Evolutionary conservation across 2,888 invertebrate species (phyloP), one percentile per base, ranked within the genome.

Genomic region (Colostygia pectinataria): DNA sequence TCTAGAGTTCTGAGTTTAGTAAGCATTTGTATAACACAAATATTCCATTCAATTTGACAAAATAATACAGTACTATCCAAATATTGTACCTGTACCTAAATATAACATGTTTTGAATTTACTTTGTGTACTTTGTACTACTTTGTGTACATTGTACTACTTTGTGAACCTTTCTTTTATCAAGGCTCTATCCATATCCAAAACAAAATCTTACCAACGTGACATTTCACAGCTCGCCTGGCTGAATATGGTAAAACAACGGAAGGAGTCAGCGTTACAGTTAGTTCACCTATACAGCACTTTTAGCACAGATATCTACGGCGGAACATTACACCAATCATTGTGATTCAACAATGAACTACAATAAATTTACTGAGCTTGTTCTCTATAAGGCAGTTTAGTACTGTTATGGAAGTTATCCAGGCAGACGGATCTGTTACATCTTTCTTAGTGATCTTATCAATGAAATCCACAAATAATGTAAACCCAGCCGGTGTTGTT

Each of bases 321-420:
- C 78, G 82, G 82, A 82, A 84, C 78, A 78, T 75, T 68, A 66
- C 64, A 63, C 67, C 66, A 64, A 68, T 70, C 69, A 66, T 63
- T 64, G 66, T 68, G 64, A 65, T 63, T 68, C 59, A 60, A 59
- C 59, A 59, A 57, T 57, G 53, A 53, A 44, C 44, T 48, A 53
- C 53, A 51, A 59, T 57, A 57, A 49, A 61, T 58, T 56, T 60
- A 58, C 56, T 41, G 53, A 46, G 48, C 46, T 58, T 49, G 49
- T 54, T 52, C 55, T 58, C 24, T 49, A 47, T 53, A 54, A 41
- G 59, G 55, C 47, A 59, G 60, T 59, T 66, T 59, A 59, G 31
- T 51, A 52, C 46, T 42, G 46, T 46, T 52, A 46, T 14, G 15
- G 25, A 7, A 47, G 42, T 33, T 45, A 44, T 31, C 23, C 33